These are phyloP conservation scores for Riptortus pedestris DNA, from an alignment of 1,140 invertebrate species.

Conservation along the genomic window DNA sequence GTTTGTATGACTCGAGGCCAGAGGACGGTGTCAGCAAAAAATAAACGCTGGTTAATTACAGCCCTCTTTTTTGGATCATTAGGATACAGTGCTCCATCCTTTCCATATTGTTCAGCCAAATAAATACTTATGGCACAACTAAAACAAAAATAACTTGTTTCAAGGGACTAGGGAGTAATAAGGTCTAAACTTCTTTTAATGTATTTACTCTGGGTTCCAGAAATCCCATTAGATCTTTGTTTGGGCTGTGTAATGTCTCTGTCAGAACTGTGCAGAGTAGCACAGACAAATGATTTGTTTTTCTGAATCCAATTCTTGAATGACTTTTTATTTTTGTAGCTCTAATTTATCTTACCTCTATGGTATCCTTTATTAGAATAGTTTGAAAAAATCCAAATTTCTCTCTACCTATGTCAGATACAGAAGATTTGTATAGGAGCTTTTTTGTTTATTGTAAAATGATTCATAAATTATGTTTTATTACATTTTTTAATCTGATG, in stretches of 20 bases:
- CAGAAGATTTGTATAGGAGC: no score
- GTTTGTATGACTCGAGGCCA: conserved; percentile 40
- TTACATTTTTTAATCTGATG: no score
- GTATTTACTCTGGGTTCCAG: not conserved
- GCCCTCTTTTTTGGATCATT: conserved; percentile 54
- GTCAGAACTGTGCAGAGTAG: no score
- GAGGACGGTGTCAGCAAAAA: conserved; percentile 60
- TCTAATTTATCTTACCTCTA: no score
- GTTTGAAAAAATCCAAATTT: no score
- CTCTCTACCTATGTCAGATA: no score
- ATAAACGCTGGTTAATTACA: conserved; percentile 57
- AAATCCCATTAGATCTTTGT: not conserved
- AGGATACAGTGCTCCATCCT: conserved; percentile 56
- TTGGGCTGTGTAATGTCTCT: not conserved
- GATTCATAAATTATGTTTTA: no score
- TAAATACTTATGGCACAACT: conserved; percentile 61
- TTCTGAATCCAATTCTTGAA: no score
- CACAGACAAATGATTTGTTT: no score
- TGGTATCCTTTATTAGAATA: no score
- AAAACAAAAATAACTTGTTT: conserved; percentile 30
- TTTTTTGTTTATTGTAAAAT: no score
- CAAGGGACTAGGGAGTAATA: not conserved
- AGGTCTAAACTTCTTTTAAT: not conserved
- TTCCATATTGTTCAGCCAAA: conserved; percentile 56
- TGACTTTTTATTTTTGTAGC: no score